Percentiles rank a stretch among this genome's conserved stretches.
Evolutionary conservation across 2,113 vertebrate species (phyloP).

Genomic region (Micromys minutus): DNA sequence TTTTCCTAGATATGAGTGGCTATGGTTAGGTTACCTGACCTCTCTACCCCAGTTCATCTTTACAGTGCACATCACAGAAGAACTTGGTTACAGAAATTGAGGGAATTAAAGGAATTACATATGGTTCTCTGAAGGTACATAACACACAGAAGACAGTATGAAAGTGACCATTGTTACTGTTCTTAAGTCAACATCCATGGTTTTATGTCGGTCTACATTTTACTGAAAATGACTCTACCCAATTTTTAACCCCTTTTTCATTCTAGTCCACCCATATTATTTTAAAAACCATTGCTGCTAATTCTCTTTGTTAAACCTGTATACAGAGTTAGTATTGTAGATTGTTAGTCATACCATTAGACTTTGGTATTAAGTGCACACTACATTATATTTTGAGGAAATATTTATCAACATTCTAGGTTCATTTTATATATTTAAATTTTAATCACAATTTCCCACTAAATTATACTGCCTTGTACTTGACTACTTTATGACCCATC

Average conservation of each 20-base stretch:
- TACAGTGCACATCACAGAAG: slow-evolving; percentile 12
- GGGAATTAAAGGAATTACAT: neutral
- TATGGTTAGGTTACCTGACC: neutral
- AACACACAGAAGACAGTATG: neutral
- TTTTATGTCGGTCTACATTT: neutral
- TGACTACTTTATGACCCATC: neutral
- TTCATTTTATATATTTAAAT: slow-evolving; percentile 18
- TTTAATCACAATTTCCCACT: neutral
- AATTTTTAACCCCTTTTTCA: slow-evolving; percentile 19
- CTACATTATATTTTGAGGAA: neutral
- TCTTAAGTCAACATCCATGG: neutral
- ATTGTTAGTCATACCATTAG: neutral
- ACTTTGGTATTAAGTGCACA: slow-evolving; percentile 14
- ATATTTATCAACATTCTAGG: neutral
- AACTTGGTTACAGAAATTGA: neutral
- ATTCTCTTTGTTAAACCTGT: neutral
- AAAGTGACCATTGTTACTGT: neutral
- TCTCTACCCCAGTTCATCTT: slow-evolving; percentile 10
- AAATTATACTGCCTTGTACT: neutral
- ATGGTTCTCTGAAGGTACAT: neutral
- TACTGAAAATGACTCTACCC: neutral
- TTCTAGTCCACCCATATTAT: neutral
- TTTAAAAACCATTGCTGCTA: slow-evolving; percentile 31
- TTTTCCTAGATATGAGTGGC: neutral
- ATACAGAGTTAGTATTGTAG: neutral